A percentile compares a stretch with the other conserved stretches of the same genome.
These are phyloP conservation scores for Cairina moschata DNA, from an alignment of 2,113 vertebrate species.

Conservation along the genomic window DNA sequence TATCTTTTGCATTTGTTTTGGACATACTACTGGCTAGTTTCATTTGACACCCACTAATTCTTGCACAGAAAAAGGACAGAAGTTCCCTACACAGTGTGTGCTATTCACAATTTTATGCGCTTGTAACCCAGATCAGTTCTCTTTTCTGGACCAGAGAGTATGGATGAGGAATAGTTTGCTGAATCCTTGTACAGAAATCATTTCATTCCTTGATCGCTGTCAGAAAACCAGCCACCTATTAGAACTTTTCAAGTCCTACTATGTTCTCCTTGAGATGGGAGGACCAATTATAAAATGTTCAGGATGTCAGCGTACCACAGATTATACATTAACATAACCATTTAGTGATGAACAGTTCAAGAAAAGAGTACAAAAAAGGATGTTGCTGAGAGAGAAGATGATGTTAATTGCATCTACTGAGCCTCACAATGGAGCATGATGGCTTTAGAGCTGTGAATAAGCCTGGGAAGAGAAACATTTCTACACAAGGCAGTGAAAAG, in stretches of 20 bases:
- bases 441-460: constrained; percentile 42
- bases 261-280: neutral
- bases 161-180: neutral
- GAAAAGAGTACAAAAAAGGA: neutral
- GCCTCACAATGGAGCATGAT: constrained; percentile 42
- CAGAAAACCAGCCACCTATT: neutral
- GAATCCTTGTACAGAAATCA: neutral
- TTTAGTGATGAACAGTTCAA: neutral
- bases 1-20: neutral
- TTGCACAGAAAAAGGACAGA: neutral
- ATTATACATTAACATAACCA: neutral
- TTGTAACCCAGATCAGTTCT: neutral
- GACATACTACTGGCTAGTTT: neutral
- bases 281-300: neutral
- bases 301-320: neutral
- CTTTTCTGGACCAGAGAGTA: neutral
- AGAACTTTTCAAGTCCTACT: neutral
- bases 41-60: neutral
- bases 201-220: neutral
- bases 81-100: neutral
- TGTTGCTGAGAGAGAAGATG: constrained; percentile 20
- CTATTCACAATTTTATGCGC: neutral
- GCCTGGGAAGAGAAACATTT: constrained; percentile 18
- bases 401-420: constrained; percentile 48
- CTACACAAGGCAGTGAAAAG: constrained; percentile 32